Evolutionary conservation across 2,113 vertebrate species (phyloP).

Genomic region (Dryoscopus gambensis): DNA sequence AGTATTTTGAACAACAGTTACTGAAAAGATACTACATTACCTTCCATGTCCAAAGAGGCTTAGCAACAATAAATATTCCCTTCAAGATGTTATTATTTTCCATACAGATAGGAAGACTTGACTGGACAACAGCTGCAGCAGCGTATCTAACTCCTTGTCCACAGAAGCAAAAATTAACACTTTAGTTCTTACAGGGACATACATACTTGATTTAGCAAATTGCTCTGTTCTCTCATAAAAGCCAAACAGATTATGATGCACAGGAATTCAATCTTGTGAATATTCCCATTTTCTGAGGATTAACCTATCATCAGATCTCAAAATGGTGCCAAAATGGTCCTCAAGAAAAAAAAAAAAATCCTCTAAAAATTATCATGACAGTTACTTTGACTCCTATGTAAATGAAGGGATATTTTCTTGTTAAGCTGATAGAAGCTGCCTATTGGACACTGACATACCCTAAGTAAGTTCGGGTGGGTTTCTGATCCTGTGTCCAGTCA

Average conservation of each 20-base stretch:
- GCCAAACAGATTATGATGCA: neutral
- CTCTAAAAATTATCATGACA: neutral
- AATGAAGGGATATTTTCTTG: neutral
- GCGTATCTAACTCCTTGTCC: neutral
- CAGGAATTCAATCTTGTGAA: neutral
- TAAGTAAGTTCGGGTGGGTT: neutral
- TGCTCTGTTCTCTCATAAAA: neutral
- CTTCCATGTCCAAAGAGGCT: neutral
- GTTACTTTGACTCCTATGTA: neutral
- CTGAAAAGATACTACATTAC: neutral
- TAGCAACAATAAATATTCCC: neutral
- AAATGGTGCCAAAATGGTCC: neutral
- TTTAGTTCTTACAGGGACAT: neutral
- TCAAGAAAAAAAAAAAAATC: neutral
- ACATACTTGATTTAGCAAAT: neutral
- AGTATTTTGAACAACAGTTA: slow-evolving; percentile 1
- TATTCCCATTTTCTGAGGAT: neutral
- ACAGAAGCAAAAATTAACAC: neutral
- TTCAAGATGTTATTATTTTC: slow-evolving; percentile 8
- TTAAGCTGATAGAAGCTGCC: neutral
- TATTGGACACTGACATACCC: neutral
- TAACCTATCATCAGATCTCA: neutral
- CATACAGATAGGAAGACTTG: neutral
- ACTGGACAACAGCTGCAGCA: neutral
- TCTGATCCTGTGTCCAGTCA: neutral